phyloP scores from a whole-genome alignment of 2,888 invertebrate species.

The Sceliomorpha sp. region DNA sequence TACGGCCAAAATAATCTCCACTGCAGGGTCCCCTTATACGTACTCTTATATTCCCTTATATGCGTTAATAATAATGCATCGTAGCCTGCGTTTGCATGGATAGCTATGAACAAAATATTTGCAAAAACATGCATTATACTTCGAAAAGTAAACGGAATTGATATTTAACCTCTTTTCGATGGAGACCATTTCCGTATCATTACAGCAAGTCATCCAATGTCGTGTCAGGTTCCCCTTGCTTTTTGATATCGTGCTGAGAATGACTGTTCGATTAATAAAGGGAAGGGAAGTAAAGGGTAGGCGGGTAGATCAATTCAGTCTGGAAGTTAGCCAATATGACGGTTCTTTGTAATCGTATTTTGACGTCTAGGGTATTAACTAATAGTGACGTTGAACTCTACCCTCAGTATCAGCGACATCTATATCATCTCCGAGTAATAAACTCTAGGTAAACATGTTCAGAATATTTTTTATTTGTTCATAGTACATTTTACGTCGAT shows the following conservation, averaged over 20 bases:
- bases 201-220: constrained; percentile 34
- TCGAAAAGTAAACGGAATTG: too few species aligned
- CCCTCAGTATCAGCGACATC: constrained; percentile 5
- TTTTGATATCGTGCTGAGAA: constrained; percentile 34
- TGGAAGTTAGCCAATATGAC: constrained; percentile 50
- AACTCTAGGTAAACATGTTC: too few species aligned
- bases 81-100: too few species aligned
- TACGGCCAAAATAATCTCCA: too few species aligned
- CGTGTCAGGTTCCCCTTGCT: constrained; percentile 29
- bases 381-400: constrained; percentile 20
- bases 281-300: constrained; percentile 29
- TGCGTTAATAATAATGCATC: too few species aligned
- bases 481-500: background rate
- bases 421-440: constrained; percentile 12
- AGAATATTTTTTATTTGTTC: too few species aligned
- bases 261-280: constrained; percentile 46
- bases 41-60: too few species aligned
- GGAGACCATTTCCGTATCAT: constrained; percentile 42
- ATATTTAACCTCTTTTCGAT: too few species aligned
- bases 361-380: constrained; percentile 39
- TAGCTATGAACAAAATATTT: too few species aligned
- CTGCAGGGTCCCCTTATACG: too few species aligned
- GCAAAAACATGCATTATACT: too few species aligned
- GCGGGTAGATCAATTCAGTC: constrained; percentile 40
- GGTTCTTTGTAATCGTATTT: constrained; percentile 46